These are phyloP conservation scores for Caenorhabditis sp. DNA, from an alignment of 2,888 invertebrate species.

Conservation along the genomic window DNA sequence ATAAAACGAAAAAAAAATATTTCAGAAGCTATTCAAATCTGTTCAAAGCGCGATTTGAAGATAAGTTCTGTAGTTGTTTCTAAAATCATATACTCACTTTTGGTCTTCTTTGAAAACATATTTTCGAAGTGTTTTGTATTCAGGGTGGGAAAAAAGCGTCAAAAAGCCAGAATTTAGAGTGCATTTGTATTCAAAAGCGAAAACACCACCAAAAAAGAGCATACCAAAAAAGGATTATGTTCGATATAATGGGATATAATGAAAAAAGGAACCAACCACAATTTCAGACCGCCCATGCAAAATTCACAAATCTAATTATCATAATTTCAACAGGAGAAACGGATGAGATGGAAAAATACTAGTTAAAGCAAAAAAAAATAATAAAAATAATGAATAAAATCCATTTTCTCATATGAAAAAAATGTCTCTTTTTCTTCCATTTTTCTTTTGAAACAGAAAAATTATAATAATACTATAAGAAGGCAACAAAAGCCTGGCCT, in stretches of 20 bases:
- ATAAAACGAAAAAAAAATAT: too few relatives aligned
- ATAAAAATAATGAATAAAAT: neutral
- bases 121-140: neutral
- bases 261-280: neutral
- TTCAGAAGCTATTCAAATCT: too few relatives aligned
- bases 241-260: neutral
- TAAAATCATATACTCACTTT: too few relatives aligned
- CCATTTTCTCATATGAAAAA: slow-evolving; percentile 1
- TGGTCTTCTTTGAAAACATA: neutral
- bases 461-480: neutral
- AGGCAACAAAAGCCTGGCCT: neutral
- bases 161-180: neutral
- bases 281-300: neutral
- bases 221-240: neutral
- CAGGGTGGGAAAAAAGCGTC: neutral
- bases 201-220: neutral
- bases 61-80: too few relatives aligned
- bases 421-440: neutral
- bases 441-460: neutral
- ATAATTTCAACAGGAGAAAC: neutral
- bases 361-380: neutral
- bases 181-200: neutral
- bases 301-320: neutral
- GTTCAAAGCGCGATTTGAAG: too few relatives aligned
- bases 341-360: neutral